phyloP scores from a whole-genome alignment of 2,797 vertebrate genomes.

The Petrocephalus schoutedeni region DNA sequence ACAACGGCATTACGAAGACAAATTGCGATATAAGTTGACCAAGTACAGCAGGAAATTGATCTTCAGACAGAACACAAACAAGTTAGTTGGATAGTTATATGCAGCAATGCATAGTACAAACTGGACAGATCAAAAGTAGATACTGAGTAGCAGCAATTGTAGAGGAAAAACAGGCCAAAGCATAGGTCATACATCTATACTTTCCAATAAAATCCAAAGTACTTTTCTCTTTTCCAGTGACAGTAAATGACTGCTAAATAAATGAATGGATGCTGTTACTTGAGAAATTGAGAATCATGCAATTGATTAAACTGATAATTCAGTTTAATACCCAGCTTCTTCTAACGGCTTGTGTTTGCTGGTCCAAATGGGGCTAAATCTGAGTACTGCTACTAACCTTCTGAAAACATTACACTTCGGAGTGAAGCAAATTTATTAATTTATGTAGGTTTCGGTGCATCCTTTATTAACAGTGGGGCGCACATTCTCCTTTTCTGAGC shows the following conservation, averaged over 20 bases:
- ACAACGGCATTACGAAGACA: constrained; percentile 10
- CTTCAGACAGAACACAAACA: constrained; percentile 6
- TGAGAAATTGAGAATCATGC: background rate
- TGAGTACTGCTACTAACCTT: background rate
- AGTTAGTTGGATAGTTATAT: background rate
- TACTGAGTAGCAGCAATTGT: background rate
- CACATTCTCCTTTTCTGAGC: background rate
- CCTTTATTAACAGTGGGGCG: background rate
- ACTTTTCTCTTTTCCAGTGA: background rate
- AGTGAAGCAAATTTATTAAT: background rate
- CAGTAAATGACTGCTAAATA: background rate
- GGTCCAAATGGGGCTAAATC: background rate
- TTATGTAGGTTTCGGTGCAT: background rate
- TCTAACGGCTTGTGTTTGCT: background rate
- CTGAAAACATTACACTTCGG: background rate
- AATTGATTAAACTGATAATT: background rate
- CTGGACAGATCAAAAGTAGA: background rate
- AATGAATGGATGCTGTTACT: background rate
- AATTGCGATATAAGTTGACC: constrained; percentile 1
- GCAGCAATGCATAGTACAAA: background rate
- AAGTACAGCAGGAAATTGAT: constrained; percentile 10
- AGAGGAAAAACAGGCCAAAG: background rate
- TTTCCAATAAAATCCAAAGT: background rate
- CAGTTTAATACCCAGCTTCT: background rate
- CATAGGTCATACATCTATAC: background rate